Evolutionary conservation across 2,113 vertebrate species (phyloP), one percentile per base, ranked within the genome.

Genomic region (Amblyopsis rosae): DNA sequence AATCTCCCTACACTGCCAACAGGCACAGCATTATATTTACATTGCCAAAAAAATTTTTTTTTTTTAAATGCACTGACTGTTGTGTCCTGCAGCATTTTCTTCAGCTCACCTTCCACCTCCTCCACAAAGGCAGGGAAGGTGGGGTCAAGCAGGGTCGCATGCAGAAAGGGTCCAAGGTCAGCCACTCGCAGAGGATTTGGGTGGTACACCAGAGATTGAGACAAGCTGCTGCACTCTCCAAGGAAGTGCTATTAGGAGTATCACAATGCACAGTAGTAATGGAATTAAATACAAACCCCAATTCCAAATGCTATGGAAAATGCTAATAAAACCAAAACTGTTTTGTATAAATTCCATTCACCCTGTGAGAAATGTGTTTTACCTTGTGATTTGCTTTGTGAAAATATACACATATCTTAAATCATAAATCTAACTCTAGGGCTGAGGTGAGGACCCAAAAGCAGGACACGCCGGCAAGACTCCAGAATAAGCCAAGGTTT

Each of bases 51-150:
- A 70, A 70, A 57, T 50, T 17, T 12, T 26, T 26, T 26, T 26
- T 26, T 26, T 26, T 26, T 2, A 26, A 26, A 32, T 66, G 66
- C n/a, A 67, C 70, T 70, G 55, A 80, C 59, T 72, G 26, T 26
- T 84, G 74, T 95, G 0, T 88, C 87, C 56, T 93, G 77, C 0
- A 81, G 69, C 16, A 98, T 77, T 65, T 91, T 95, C 74, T 71
- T 92, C 76, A 99, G 81, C 63, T 95, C 94, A 8, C 70, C 91
- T 73, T 98, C 96, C 73, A 97, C 93, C 0, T 93, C 92, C 76
- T 98, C 93, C 76, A 98, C 96, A 66, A 95, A 96, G 1, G 92
- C 94, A 1, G 92, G 94, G 81, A 98, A 98, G 67, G 90, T 87
- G 66, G 93, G 94, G 70, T 98, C 96, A 86, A 98, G 59, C 17